Conservation (phyloP, 2,888 invertebrate genomes). For the Crematogaster levior region DNA sequence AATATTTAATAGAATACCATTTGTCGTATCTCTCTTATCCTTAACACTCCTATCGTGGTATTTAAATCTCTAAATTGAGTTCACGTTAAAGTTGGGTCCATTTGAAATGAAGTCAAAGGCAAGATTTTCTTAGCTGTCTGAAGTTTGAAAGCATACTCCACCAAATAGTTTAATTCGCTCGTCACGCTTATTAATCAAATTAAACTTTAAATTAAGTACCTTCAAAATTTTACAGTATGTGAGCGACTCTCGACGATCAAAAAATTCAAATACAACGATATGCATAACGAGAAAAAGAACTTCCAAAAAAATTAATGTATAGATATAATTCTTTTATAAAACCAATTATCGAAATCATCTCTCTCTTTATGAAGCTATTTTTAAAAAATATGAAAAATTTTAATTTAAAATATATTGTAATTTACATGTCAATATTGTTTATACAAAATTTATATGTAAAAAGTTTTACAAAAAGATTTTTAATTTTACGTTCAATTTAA, state of each 20-base stretch:
- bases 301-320: background rate
- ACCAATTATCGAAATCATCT: background rate
- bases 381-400: background rate
- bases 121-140: conserved; percentile 4
- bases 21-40: conserved; percentile 3
- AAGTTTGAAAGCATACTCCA: conserved; percentile 12
- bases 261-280: background rate
- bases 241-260: background rate
- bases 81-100: conserved; percentile 41
- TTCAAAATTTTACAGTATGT: background rate
- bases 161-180: conserved; percentile 34
- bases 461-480: background rate
- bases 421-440: background rate
- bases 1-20: conserved; percentile 28
- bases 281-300: background rate
- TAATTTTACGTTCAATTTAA: background rate
- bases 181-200: conserved; percentile 42
- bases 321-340: background rate
- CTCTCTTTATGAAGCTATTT: background rate
- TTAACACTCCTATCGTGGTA: background rate
- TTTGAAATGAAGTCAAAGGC: conserved; percentile 47
- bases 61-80: conserved; percentile 46
- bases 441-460: background rate
- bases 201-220: conserved; percentile 22
- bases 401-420: background rate